Base-by-base conservation (phyloP, 2,113 vertebrate genomes). In the Clarias macrocephalus region DNA sequence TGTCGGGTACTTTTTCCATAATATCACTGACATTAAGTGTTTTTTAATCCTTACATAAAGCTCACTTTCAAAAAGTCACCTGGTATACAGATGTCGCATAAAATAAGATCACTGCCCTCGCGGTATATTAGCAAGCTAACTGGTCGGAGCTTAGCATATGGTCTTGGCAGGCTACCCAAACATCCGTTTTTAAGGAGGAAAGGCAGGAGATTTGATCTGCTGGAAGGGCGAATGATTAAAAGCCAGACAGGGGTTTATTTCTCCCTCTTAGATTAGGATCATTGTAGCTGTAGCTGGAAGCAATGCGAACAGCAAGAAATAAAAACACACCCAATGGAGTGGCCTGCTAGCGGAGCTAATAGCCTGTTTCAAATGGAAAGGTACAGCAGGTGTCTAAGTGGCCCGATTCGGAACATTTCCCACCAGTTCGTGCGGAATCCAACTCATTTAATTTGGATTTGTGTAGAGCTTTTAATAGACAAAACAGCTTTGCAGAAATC, bases 241-340 rank as follows among this genome's bases (percentile, higher is more conserved):
- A 86, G 91, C 90, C 86, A 89, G 88, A 88, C 89, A 89, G 90
- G 56, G 85, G 89, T 84, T 33, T 80, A 88, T 92, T 86, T 86
- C 6, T 85, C 92, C 90, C 92, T 93, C 3, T 37, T 18, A 80
- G 91, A 93, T 91, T 90, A 88, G 77, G 88, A 75, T 57, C 59
- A 56, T 59, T 54, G 59, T 60, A 60, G 42, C 37, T 54, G 59
- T 60, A 60, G 42, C 37, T 21, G 25, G n/a, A 73, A 85, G 89
- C 90, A 89, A 60, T 81, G 92, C 90, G 93, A 94, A 94, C 92
- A 88, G 92, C 92, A 91, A 92, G 91, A 93, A 92, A 93, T 91
- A 92, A 92, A 92, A 93, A 93, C 11, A 93, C 93, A 93, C 91
- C 92, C 92, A 94, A 93, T 93, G 91, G 91, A 94, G 91, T 92